A percentile compares a stretch with the other conserved stretches of the same genome.
Conservation (phyloP, 2,113 vertebrate species). For the Platichthys flesus region DNA sequence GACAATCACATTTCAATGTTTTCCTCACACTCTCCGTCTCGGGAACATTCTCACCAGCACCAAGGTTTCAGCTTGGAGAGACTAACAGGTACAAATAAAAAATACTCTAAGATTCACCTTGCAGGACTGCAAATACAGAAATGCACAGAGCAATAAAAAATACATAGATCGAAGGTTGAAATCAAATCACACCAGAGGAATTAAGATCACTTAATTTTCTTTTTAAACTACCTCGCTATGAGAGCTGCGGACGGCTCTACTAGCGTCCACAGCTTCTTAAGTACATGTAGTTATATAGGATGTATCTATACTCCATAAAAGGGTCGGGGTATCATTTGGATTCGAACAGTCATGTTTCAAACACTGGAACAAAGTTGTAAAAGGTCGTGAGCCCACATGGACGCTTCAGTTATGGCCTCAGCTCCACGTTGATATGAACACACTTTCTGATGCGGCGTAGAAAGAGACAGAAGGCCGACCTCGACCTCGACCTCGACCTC, state of each 20-base stretch:
- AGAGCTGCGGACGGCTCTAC: conserved; percentile 79
- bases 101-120: conserved; percentile 79
- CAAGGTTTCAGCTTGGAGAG: conserved; percentile 74
- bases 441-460: conserved; percentile 54
- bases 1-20: conserved; percentile 55
- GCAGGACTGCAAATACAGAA: conserved; percentile 83
- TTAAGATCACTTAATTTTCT: conserved; percentile 78
- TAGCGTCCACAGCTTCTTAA: conserved; percentile 77
- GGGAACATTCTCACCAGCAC: conserved; percentile 73
- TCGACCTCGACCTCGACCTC: too few relatives aligned
- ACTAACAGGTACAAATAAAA: conserved; percentile 75
- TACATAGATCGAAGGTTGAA: conserved; percentile 78
- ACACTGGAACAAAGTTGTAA: conserved; percentile 59
- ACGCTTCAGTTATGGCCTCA: conserved; percentile 68
- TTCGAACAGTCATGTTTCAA: conserved; percentile 75
- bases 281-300: conserved; percentile 83
- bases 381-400: conserved; percentile 52
- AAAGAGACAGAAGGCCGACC: conserved; percentile 26
- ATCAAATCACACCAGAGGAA: conserved; percentile 80
- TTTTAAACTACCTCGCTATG: conserved; percentile 79
- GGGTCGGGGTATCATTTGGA: conserved; percentile 59
- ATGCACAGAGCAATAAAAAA: conserved; percentile 84
- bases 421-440: conserved; percentile 56
- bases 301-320: conserved; percentile 77
- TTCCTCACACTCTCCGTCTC: conserved; percentile 43